Base-by-base conservation (phyloP, 1,140 invertebrate species). In the Caenorhabditis inopinata region DNA sequence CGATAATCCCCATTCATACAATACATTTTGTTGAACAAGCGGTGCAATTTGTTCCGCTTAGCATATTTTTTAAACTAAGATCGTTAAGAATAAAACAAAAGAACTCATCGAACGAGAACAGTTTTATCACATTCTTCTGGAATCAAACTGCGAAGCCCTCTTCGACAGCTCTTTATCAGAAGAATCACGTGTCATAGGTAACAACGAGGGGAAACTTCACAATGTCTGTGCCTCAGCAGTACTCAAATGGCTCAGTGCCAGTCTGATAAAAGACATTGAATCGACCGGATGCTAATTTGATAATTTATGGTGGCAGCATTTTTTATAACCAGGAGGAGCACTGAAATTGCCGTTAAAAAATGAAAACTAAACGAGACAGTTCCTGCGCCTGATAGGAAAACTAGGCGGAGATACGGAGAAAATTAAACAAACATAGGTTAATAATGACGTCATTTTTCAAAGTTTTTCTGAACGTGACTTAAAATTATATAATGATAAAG, bases 271-370 rank as follows among this genome's bases (percentile, higher is more conserved):
- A n/a, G 32, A 16, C 58, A 32, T 38, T 32, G 1, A 38, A 32
- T 68, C 58, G 32, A n/a, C 53, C 35, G 53, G 29, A n/a, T 68
- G 58, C 27, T 68, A 68, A 68, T 68, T 68, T 68, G 58, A 68
- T 68, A 68, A 68, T 68, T 68, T 68, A 68, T 68, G 16, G 32
- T 32, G 58, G 11, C 25, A 32, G 51, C 51, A 58, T 29, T 68
- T 38, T 68, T 29, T 68, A 42, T 18, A 68, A 68, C 4, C 58
- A 38, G 58, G 29, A n/a, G n/a, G 58, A 68, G 58, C 32, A 68
- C 58, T 38, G 29, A n/a, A 68, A 68, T 21, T 21, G n/a, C 7
- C 29, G n/a, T 18, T 32, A 68, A 32, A 68, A 29, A 68, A 35
- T 38, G 58, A 38, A 68, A 68, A 11, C n/a, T 68, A 18, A 16